These are phyloP conservation scores for Gadopsis bispinosus DNA, from an alignment of 2,797 vertebrate species.

Conservation along the genomic window DNA sequence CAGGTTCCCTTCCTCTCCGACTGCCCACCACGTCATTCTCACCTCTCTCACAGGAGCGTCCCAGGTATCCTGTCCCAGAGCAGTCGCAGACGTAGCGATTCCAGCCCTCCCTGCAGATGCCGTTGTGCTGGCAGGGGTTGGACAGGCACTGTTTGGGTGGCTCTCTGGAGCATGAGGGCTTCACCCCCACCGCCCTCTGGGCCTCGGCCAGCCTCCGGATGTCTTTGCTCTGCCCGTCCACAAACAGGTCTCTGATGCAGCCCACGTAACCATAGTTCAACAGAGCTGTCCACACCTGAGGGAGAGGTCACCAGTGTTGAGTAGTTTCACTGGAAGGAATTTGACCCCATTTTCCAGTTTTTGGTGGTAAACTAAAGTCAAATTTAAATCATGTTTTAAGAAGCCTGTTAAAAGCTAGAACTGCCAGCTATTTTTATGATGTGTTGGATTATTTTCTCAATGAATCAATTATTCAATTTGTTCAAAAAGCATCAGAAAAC, in stretches of 20 bases:
- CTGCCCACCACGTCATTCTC: conserved; percentile 54
- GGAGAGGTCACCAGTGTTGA: conserved; percentile 10
- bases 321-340: conserved; percentile 5
- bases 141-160: conserved; percentile 96
- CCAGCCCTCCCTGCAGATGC: conserved; percentile 96
- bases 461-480: neutral
- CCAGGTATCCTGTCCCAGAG: conserved; percentile 96
- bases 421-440: neutral
- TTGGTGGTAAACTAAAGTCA: neutral
- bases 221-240: conserved; percentile 98
- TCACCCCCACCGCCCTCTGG: conserved; percentile 96
- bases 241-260: conserved; percentile 97
- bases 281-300: conserved; percentile 89
- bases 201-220: conserved; percentile 96
- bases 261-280: conserved; percentile 98
- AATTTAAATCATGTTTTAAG: neutral
- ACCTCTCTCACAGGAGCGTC: conserved; percentile 98
- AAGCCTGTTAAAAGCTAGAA: neutral
- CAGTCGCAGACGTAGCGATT: conserved; percentile 98
- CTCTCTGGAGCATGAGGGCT: conserved; percentile 96
- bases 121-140: conserved; percentile 97
- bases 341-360: neutral
- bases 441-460: neutral
- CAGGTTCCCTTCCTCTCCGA: neutral
- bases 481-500: neutral